Percentiles rank a stretch among this genome's conserved stretches.
Evolutionary conservation across 2,113 vertebrate genomes (phyloP).

Genomic region (sheep (Ovis aries)): DNA sequence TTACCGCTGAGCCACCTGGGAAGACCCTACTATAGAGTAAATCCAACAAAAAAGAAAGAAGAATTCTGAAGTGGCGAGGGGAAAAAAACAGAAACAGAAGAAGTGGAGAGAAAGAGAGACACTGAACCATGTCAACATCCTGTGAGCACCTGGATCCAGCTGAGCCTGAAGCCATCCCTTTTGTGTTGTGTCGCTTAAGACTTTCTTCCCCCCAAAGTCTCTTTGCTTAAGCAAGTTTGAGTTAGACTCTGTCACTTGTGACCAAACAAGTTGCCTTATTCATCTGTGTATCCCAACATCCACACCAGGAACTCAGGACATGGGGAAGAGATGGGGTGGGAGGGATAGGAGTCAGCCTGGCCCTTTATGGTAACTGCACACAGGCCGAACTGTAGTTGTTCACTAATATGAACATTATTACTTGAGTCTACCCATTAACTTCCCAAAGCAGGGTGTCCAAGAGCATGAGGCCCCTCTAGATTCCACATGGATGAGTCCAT

Average conservation of each 20-base stretch:
- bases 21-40: background rate
- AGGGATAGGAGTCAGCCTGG: background rate
- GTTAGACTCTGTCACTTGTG: background rate
- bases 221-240: background rate
- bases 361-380: too few relatives aligned
- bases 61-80: background rate
- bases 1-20: background rate
- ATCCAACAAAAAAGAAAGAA: background rate
- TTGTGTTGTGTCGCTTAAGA: background rate
- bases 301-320: background rate
- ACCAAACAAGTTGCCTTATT: background rate
- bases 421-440: background rate
- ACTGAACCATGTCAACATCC: fast-evolving
- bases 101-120: background rate
- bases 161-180: background rate
- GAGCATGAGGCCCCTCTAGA: background rate
- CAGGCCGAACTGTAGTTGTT: background rate
- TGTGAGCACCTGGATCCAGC: background rate
- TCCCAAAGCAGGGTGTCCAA: background rate
- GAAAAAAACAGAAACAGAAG: background rate
- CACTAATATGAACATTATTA: background rate
- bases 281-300: background rate
- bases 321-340: background rate
- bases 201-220: background rate
- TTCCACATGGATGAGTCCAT: background rate